Conservation (phyloP, 2,113 vertebrate species). For the Brachypodius melanocephalos region DNA sequence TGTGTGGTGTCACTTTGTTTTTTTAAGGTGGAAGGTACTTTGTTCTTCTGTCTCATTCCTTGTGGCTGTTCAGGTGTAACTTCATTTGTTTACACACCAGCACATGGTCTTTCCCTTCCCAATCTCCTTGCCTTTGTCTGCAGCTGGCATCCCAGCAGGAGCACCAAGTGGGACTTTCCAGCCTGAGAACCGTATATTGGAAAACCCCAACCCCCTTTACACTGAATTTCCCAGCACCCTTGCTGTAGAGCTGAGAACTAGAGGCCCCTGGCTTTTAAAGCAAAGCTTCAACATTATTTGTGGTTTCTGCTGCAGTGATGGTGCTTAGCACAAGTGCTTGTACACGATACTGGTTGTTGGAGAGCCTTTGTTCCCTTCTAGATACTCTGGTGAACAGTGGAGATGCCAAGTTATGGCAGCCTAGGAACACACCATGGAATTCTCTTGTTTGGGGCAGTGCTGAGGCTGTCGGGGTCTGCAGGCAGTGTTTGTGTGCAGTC, state of each 20-base stretch:
- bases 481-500: neutral
- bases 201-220: neutral
- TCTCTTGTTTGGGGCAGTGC: neutral
- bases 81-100: neutral
- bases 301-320: neutral
- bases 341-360: rapidly evolving
- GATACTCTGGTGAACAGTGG: rapidly evolving
- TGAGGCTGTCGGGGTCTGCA: neutral
- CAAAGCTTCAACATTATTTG: neutral
- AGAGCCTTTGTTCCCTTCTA: neutral
- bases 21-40: neutral
- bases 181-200: neutral
- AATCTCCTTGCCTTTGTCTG: neutral
- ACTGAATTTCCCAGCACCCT: neutral
- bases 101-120: neutral
- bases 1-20: neutral
- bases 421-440: neutral
- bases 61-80: neutral
- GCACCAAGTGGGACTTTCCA: neutral
- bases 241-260: neutral
- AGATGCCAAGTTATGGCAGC: neutral
- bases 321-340: neutral
- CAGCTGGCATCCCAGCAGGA: neutral
- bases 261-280: neutral
- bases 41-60: neutral